Evolutionary conservation across 2,888 invertebrate genomes (phyloP).

Genomic region (Xestia c-nigrum): DNA sequence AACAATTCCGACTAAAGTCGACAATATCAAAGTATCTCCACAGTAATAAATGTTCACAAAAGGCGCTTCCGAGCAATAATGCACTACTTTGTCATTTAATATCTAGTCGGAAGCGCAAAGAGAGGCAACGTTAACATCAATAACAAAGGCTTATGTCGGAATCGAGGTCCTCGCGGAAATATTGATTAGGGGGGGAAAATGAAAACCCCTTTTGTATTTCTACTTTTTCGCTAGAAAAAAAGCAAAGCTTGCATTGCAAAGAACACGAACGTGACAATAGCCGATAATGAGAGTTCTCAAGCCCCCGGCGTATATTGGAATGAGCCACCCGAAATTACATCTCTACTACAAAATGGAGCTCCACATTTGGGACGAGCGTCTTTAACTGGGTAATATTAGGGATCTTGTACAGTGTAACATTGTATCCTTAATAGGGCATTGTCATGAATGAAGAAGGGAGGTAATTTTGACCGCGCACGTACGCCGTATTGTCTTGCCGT

Average conservation of each 20-base stretch:
- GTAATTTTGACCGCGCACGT: conserved; percentile 81
- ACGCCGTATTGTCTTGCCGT: conserved; percentile 76
- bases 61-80: conserved; percentile 55
- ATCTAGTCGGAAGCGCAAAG: conserved; percentile 46
- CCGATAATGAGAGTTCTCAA: conserved; percentile 71
- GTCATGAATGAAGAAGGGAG: conserved; percentile 78
- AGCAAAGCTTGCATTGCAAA: conserved; percentile 54
- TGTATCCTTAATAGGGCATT: conserved; percentile 83
- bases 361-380: conserved; percentile 69
- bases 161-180: conserved; percentile 48
- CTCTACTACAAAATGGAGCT: conserved; percentile 65
- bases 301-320: conserved; percentile 77
- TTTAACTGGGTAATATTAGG: conserved; percentile 68
- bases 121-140: conserved; percentile 56
- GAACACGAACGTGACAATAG: conserved; percentile 67
- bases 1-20: conserved; percentile 8
- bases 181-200: conserved; percentile 62
- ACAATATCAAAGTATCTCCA: conserved; percentile 20
- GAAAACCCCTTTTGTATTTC: conserved; percentile 63
- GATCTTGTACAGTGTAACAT: conserved; percentile 73
- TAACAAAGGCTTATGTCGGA: conserved; percentile 57
- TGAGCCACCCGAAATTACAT: conserved; percentile 72
- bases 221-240: conserved; percentile 50
- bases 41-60: conserved; percentile 55
- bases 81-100: conserved; percentile 49